Evolutionary conservation across 2,113 vertebrate genomes (phyloP).

Genomic region (Micromys minutus): DNA sequence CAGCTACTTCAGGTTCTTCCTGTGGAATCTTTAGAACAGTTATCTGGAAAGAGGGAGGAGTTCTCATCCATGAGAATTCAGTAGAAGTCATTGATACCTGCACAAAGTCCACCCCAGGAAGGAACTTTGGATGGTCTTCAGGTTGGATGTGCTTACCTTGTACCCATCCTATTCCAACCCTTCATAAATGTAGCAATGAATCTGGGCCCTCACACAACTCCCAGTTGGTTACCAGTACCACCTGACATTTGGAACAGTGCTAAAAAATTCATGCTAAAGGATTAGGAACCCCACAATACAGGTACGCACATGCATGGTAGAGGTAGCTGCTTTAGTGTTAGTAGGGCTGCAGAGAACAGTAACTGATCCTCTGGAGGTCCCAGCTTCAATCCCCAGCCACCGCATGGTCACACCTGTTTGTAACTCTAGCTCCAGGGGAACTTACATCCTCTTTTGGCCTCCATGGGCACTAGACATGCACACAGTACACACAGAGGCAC

Average conservation of each 20-base stretch:
- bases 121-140: not conserved
- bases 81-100: not conserved
- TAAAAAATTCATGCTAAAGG: not conserved
- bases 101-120: not conserved
- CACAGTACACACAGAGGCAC: not conserved
- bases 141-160: no score
- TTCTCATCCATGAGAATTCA: not conserved
- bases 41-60: not conserved
- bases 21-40: not conserved
- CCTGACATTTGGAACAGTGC: not conserved
- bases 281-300: not conserved
- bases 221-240: not conserved
- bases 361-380: not conserved
- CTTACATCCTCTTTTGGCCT: not conserved
- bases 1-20: constrained; percentile 6
- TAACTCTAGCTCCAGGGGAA: not conserved
- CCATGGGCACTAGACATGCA: not conserved
- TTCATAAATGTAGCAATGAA: not conserved
- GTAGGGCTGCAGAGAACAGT: not conserved
- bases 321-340: not conserved
- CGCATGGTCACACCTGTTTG: not conserved
- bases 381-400: not conserved
- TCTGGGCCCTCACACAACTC: not conserved
- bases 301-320: no score
- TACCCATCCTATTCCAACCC: no score